Conservation (phyloP, 2,888 invertebrate genomes). For the Thyatira batis region DNA sequence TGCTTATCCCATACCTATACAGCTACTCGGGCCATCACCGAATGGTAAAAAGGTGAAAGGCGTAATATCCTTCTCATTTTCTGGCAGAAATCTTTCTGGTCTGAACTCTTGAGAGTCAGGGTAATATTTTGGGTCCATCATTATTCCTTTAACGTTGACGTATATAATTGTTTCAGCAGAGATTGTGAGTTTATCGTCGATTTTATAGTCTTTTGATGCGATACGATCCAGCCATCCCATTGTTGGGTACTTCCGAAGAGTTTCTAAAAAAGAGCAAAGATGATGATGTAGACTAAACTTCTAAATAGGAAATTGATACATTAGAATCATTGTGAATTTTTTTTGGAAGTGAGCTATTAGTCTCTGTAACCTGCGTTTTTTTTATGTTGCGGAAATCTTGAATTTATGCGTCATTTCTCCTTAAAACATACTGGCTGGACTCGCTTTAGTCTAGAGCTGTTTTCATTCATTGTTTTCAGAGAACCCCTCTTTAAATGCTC, state of each 20-base stretch:
- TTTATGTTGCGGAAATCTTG: too few relatives aligned
- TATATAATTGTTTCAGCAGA: slow-evolving; percentile 47
- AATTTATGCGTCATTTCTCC: too few relatives aligned
- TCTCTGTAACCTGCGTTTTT: too few relatives aligned
- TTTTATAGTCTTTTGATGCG: slow-evolving; percentile 34
- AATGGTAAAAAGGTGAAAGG: slow-evolving; percentile 74
- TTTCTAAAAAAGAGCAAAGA: too few relatives aligned
- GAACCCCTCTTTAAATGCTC: too few relatives aligned
- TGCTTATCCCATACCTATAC: slow-evolving; percentile 77
- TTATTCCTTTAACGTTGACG: slow-evolving; percentile 47
- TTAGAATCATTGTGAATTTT: too few relatives aligned
- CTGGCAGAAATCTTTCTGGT: slow-evolving; percentile 80
- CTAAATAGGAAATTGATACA: too few relatives aligned
- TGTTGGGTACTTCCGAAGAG: slow-evolving; percentile 47
- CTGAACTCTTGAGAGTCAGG: slow-evolving; percentile 77
- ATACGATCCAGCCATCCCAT: slow-evolving; percentile 59
- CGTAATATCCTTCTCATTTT: slow-evolving; percentile 67
- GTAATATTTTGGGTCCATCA: slow-evolving; percentile 69
- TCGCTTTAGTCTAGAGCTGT: too few relatives aligned
- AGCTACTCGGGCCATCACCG: slow-evolving; percentile 82
- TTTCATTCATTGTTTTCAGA: too few relatives aligned
- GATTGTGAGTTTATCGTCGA: slow-evolving; percentile 49
- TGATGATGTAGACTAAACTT: too few relatives aligned
- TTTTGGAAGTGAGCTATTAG: too few relatives aligned
- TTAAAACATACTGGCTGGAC: too few relatives aligned